These are phyloP conservation scores for Isotomurus palustris DNA, from an alignment of 2,888 invertebrate genomes.

Conservation along the genomic window DNA sequence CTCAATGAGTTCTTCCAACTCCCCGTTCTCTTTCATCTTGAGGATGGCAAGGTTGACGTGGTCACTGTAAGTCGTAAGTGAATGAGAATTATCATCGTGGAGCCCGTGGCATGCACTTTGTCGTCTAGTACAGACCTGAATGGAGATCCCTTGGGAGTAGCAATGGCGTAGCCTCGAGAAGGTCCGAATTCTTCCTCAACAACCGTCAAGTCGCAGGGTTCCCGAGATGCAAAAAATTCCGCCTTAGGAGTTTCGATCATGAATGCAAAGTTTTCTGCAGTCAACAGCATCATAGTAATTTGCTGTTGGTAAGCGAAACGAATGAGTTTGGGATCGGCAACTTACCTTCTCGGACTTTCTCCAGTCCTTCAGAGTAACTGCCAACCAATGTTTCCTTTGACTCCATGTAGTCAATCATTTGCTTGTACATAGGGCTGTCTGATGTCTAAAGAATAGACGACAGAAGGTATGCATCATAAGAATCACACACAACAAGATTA, in stretches of 20 bases:
- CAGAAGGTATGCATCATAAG: neutral
- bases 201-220: constrained; percentile 92
- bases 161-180: constrained; percentile 34
- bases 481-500: neutral
- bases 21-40: constrained; percentile 83
- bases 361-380: constrained; percentile 74
- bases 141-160: constrained; percentile 28
- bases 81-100: neutral
- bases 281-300: neutral
- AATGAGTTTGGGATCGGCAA: neutral
- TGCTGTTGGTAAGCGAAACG: too few relatives aligned
- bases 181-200: constrained; percentile 59
- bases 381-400: constrained; percentile 74
- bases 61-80: constrained; percentile 60
- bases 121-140: constrained; percentile 20
- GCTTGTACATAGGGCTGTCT: constrained; percentile 76
- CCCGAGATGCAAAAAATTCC: constrained; percentile 76
- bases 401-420: constrained; percentile 93
- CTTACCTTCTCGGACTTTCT: constrained; percentile 60
- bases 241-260: constrained; percentile 65
- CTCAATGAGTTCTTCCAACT: constrained; percentile 79
- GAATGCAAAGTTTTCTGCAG: constrained; percentile 74
- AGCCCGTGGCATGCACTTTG: neutral
- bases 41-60: constrained; percentile 87
- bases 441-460: constrained; percentile 61